A percentile compares a stretch with the other conserved stretches of the same genome.
Conservation (phyloP, 1,140 invertebrate genomes). For the Thaumetopoea pityocampa region DNA sequence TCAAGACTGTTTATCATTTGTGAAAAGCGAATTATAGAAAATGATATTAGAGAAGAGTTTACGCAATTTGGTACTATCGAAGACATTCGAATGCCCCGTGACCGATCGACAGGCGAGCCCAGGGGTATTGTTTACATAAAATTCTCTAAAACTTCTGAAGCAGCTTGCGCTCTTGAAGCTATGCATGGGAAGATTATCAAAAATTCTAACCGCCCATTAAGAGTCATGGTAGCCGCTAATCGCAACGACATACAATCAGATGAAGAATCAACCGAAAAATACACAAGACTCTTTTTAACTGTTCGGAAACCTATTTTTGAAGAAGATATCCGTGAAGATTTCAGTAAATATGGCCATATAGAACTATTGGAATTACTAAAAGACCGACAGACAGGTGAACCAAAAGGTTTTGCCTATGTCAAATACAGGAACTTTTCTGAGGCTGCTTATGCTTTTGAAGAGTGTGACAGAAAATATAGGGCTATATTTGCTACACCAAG, state of each 20-base stretch:
- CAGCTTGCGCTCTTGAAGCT: conserved; percentile 86
- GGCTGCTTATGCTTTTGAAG: conserved; percentile 91
- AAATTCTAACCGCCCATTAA: conserved; percentile 84
- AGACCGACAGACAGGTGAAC: conserved; percentile 87
- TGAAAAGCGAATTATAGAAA: conserved; percentile 86
- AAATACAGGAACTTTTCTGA: conserved; percentile 90
- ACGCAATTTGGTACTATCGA: conserved; percentile 90
- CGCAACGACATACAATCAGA: conserved; percentile 85
- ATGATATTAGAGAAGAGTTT: conserved; percentile 87
- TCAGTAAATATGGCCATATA: conserved; percentile 88
- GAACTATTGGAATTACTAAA: conserved; percentile 90
- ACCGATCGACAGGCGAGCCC: conserved; percentile 87
- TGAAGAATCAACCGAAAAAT: conserved; percentile 83
- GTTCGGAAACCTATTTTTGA: conserved; percentile 88
- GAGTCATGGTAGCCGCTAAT: conserved; percentile 89
- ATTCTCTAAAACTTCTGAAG: conserved; percentile 90
- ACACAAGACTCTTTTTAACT: conserved; percentile 90
- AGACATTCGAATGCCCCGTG: conserved; percentile 92
- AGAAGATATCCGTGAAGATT: conserved; percentile 87
- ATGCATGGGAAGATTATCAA: conserved; percentile 90
- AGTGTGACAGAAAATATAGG: conserved; percentile 90
- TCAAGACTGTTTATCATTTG: conserved; percentile 88
- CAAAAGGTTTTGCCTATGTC: conserved; percentile 94
- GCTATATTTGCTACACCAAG: conserved; percentile 94
- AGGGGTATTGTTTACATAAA: conserved; percentile 91